Base-by-base conservation (phyloP, 2,113 vertebrate species). In the Festucalex cinctus region DNA sequence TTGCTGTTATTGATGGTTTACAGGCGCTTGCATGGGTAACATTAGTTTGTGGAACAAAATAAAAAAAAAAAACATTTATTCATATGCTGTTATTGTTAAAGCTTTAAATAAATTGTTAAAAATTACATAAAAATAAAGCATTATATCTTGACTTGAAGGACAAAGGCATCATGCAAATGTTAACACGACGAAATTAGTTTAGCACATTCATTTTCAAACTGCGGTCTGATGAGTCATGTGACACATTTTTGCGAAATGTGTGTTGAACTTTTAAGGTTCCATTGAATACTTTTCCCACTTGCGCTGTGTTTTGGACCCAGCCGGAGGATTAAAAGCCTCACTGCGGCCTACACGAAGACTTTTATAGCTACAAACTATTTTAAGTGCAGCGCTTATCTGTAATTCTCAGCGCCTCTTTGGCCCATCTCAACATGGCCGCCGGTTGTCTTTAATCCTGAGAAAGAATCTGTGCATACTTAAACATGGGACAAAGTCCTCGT, bases 381-480 rank as follows among this genome's bases (percentile, higher is more conserved):
- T 69, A 81, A 79, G 58, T 65, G 17, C 43, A 75, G 53, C 71
- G 44, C 73, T 83, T 72, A 77, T 80, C 51, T 41, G 64, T 2
- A 14, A 32, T 39, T 16, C 75, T 66, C 68, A 10, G 72, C 76
- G 68, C 63, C 56, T 75, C 75, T 59, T n/a, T 77, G 79, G 74
- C 76, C 35, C 74, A 53, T 79, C 20, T 78, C 63, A 64, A 57
- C 63, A 74, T 81, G 83, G 77, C 60, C 84, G 78, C 68, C 64
- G 72, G 13, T 83, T 77, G 12, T 8, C 68, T 59, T 68, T 85
- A 83, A 89, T 88, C 85, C 82, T 71, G 54, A 69, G 75, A 74
- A 82, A 79, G 74, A 65, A 72, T 57, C 49, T 0, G 41, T 8
- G 72, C 78, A 84, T 78, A 83, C 64, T 85, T 79, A 81, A 87